Evolutionary conservation across 1,140 invertebrate species (phyloP).

Genomic region (Nebria ingens): DNA sequence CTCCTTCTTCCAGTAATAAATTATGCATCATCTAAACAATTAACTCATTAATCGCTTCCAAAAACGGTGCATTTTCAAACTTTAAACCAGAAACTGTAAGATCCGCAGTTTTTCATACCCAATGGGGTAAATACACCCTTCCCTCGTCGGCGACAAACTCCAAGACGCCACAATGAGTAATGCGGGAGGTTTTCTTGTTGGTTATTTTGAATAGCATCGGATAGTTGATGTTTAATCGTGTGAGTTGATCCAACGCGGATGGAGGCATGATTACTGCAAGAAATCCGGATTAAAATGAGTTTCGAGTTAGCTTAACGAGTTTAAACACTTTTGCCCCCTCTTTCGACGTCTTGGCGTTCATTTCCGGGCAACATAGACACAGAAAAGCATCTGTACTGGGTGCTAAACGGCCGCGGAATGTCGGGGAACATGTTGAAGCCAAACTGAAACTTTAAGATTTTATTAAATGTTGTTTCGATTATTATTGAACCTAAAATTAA

Average conservation of each 20-base stretch:
- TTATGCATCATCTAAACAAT: slow-evolving; percentile 93
- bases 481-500: too few species aligned
- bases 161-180: slow-evolving; percentile 94
- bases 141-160: slow-evolving; percentile 99
- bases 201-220: slow-evolving; percentile 98
- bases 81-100: not conserved
- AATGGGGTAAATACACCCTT: slow-evolving; percentile 94
- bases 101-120: slow-evolving; percentile 50
- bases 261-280: slow-evolving; percentile 93
- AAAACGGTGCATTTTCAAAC: not conserved
- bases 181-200: slow-evolving; percentile 73
- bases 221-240: slow-evolving; percentile 92
- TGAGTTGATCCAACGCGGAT: slow-evolving; percentile 86
- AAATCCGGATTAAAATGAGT: slow-evolving; percentile 10
- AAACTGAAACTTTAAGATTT: slow-evolving; percentile 52
- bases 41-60: slow-evolving; percentile 11
- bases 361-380: slow-evolving; percentile 93
- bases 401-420: slow-evolving; percentile 67
- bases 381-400: slow-evolving; percentile 82
- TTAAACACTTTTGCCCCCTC: slow-evolving; percentile 88
- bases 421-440: slow-evolving; percentile 78
- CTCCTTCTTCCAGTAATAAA: slow-evolving; percentile 84
- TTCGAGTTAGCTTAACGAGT: slow-evolving; percentile 11
- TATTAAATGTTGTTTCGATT: too few species aligned
- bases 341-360: slow-evolving; percentile 91